phyloP scores from a whole-genome alignment of 2,888 invertebrate genomes.

The Fragum whitleyi region DNA sequence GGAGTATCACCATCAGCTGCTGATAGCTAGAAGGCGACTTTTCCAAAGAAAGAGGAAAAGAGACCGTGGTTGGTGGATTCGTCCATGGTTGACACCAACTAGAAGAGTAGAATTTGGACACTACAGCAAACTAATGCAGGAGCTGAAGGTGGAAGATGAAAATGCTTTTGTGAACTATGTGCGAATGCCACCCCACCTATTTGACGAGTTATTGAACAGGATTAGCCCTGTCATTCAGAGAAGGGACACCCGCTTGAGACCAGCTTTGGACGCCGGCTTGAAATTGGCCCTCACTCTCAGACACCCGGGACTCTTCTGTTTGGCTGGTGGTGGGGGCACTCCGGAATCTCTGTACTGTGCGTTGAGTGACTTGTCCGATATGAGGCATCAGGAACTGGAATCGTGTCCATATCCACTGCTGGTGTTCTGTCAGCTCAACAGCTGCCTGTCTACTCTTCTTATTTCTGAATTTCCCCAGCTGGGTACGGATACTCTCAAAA shows the following conservation, averaged over 20 bases:
- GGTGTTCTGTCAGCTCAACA: slow-evolving; percentile 49
- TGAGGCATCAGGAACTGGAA: slow-evolving; percentile 51
- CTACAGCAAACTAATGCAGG: slow-evolving; percentile 39
- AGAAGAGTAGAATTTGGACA: slow-evolving; percentile 39
- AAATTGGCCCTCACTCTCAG: slow-evolving; percentile 35
- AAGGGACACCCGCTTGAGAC: slow-evolving; percentile 34
- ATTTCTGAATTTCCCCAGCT: slow-evolving; percentile 34
- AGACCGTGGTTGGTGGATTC: slow-evolving; percentile 18
- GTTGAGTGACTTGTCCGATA: slow-evolving; percentile 52
- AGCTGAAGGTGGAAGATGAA: slow-evolving; percentile 38
- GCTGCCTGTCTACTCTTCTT: slow-evolving; percentile 45
- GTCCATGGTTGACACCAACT: slow-evolving; percentile 36
- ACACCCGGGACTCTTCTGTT: slow-evolving; percentile 38
- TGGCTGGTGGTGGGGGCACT: slow-evolving; percentile 47
- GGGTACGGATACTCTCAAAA: slow-evolving; percentile 38
- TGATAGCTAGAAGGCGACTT: slow-evolving; percentile 40
- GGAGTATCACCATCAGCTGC: slow-evolving; percentile 37
- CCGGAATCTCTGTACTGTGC: slow-evolving; percentile 54
- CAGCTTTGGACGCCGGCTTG: slow-evolving; percentile 35
- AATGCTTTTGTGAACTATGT: slow-evolving; percentile 33
- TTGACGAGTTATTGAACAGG: slow-evolving; percentile 39
- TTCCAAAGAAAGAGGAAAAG: slow-evolving; percentile 31
- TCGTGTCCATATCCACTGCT: slow-evolving; percentile 42
- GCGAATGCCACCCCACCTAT: slow-evolving; percentile 37
- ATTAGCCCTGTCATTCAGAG: slow-evolving; percentile 28